phyloP scores from a whole-genome alignment of 2,888 invertebrate genomes.

The Drosophila trichaetosa region DNA sequence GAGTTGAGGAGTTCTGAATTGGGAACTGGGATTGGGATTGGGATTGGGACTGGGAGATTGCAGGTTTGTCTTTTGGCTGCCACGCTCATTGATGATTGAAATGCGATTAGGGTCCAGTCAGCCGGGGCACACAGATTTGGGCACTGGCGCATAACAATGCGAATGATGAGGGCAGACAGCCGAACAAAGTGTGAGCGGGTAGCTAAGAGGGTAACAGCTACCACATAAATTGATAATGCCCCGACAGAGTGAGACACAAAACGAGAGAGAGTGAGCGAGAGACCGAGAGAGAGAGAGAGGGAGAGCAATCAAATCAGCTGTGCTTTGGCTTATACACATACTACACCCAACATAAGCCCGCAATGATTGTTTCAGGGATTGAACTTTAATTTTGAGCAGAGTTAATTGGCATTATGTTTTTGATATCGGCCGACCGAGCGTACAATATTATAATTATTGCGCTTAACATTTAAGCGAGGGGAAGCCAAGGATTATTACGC shows the following conservation, averaged over 20 bases:
- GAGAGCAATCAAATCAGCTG: constrained; percentile 49
- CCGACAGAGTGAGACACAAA: neutral
- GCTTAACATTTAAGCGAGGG: constrained; percentile 21
- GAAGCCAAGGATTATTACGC: constrained; percentile 45
- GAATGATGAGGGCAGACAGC: constrained; percentile 74
- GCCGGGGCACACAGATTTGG: constrained; percentile 63
- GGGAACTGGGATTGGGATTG: neutral
- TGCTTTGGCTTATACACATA: constrained; percentile 45
- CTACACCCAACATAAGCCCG: constrained; percentile 16
- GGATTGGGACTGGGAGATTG: neutral
- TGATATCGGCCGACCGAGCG: constrained; percentile 17
- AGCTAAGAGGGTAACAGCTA: constrained; percentile 6
- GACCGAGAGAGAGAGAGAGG: constrained; percentile 6
- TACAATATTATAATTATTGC: constrained; percentile 50
- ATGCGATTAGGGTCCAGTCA: constrained; percentile 76
- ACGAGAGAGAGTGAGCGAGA: neutral
- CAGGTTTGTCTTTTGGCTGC: constrained; percentile 64
- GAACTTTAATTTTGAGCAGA: constrained; percentile 57
- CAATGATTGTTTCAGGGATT: constrained; percentile 12
- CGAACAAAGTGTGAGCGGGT: constrained; percentile 10
- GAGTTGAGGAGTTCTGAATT: neutral
- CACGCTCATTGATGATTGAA: constrained; percentile 75
- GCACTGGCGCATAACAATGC: constrained; percentile 73
- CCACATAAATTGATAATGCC: constrained; percentile 62
- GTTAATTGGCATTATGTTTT: constrained; percentile 60